Percentiles rank a stretch among this genome's conserved stretches.
Evolutionary conservation across 2,113 vertebrate genomes (phyloP).

Genomic region (Machaerirhynchus nigripectus): DNA sequence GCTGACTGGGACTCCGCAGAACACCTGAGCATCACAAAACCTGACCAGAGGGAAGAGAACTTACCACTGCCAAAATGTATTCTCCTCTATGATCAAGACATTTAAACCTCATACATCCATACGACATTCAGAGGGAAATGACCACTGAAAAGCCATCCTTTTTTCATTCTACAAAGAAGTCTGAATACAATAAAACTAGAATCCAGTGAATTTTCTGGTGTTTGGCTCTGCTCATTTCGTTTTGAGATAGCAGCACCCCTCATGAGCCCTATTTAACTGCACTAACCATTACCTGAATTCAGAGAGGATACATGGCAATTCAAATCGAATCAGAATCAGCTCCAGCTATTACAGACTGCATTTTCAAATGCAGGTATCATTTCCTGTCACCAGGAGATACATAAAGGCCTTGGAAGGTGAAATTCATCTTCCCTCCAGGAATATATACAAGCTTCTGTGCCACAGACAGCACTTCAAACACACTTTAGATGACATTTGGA

Average conservation of each 20-base stretch:
- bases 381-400: not conserved
- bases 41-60: not conserved
- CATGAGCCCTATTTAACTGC: not conserved
- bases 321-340: not conserved
- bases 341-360: not conserved
- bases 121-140: rapidly evolving
- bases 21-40: not conserved
- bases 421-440: not conserved
- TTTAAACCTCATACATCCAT: not conserved
- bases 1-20: not conserved
- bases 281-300: not conserved
- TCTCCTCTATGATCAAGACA: not conserved
- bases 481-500: not conserved
- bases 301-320: not conserved
- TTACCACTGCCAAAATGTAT: not conserved
- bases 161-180: not conserved
- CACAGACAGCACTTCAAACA: not conserved
- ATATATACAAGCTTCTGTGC: not conserved
- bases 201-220: not conserved
- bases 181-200: not conserved
- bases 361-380: not conserved
- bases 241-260: not conserved
- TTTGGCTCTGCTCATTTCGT: not conserved
- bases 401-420: not conserved
- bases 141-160: not conserved